These are phyloP conservation scores for Lasioglossum oenotherae DNA, from an alignment of 2,888 invertebrate genomes.

Conservation along the genomic window DNA sequence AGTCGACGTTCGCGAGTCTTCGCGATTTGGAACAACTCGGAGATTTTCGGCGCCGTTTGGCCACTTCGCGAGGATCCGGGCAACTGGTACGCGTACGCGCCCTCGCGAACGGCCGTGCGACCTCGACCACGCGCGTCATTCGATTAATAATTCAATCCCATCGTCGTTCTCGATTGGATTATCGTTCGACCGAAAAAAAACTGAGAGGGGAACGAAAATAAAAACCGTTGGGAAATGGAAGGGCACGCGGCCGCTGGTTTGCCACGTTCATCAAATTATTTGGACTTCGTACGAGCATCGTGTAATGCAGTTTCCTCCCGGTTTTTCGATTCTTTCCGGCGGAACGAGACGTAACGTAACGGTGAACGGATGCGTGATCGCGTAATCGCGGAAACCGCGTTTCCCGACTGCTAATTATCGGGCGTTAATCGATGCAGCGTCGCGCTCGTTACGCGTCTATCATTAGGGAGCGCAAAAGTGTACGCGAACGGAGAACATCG, in stretches of 20 bases:
- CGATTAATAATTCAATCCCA: slow-evolving; percentile 84
- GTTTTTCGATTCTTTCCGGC: neutral
- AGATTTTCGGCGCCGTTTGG: neutral
- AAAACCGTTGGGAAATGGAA: slow-evolving; percentile 20
- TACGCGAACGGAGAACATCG: slow-evolving; percentile 62
- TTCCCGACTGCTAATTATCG: slow-evolving; percentile 73
- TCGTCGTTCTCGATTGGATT: slow-evolving; percentile 83
- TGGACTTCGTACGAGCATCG: slow-evolving; percentile 68
- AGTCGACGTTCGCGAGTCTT: neutral
- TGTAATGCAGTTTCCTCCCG: neutral
- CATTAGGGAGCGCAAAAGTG: slow-evolving; percentile 74
- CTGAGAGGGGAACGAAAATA: slow-evolving; percentile 37
- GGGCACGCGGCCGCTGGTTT: slow-evolving; percentile 62
- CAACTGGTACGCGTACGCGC: slow-evolving; percentile 11
- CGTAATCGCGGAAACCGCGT: slow-evolving; percentile 19
- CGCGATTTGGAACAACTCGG: neutral
- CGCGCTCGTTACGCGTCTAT: slow-evolving; percentile 75
- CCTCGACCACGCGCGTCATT: slow-evolving; percentile 79
- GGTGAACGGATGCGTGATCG: slow-evolving; percentile 3
- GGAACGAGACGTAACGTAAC: neutral
- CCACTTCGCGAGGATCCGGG: slow-evolving; percentile 35
- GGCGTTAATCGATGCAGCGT: slow-evolving; percentile 75
- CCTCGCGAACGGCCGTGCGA: slow-evolving; percentile 73
- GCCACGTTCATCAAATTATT: slow-evolving; percentile 76
- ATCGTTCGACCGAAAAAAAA: slow-evolving; percentile 72